Base-by-base conservation (phyloP, 1,140 invertebrate genomes). In the Phymastichus coffea region DNA sequence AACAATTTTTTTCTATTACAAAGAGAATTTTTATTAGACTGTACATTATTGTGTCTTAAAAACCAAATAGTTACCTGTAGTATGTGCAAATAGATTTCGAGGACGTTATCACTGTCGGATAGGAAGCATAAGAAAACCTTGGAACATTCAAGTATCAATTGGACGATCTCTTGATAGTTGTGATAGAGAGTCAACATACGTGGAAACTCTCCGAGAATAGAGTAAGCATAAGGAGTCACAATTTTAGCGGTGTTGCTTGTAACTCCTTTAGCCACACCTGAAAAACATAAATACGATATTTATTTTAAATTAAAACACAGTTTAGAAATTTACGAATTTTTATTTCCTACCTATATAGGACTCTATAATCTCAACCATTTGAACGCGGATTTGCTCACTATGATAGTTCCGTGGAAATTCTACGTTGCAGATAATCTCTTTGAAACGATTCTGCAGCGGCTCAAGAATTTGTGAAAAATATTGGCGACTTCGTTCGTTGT, bases 101-200 rank as follows among this genome's bases (percentile, higher is more conserved):
- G 74, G 35, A 71, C 66, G 61, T 82, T 84, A 61, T 89, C 85
- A 12, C 76, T 70, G 64, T 76, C 69, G 12, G 74, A 80, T 4
- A 91, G 81, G 61, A 85, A 89, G 66, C 84, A 86, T 30, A 92
- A 73, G 81, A 90, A 86, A 57, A 82, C 76, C 56, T 86, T 85
- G 1, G 88, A 84, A 70, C 86, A 87, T 70, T 93, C 88, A 44
- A 95, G 75, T 52, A 92, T 85, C 12, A 91, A 79, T 68, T 92
- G 84, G 17, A 94, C 88, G 52, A 95, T 84, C 55, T 88, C 84
- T 46, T 88, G 87, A 77, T 92, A 93, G 79, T 92, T 92, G 75
- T 91, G 89, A 71, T 92, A 94, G 3, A 89, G 68, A 52, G 83
- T 86, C 20, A 93, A 69, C 22, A 93, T 77, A 26, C 82, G 82